Percentiles rank a stretch among this genome's conserved stretches.
Conservation (phyloP, 2,113 vertebrate species). For the Numida meleagris region DNA sequence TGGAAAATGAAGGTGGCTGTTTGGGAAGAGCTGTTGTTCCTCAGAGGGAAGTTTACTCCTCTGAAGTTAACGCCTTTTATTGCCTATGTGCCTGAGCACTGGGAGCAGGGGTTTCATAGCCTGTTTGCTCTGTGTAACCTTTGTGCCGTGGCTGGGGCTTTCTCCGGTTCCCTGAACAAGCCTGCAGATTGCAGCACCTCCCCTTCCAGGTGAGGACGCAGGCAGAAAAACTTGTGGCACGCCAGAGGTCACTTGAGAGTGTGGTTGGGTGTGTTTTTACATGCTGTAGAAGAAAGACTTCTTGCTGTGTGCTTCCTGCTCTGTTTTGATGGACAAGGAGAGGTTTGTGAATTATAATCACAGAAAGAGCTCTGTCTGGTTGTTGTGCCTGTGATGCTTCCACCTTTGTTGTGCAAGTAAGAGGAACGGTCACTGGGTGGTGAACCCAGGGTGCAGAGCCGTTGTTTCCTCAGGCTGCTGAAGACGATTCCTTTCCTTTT, state of each 20-base stretch:
- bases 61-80: background rate
- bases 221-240: background rate
- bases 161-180: background rate
- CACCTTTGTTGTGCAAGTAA: rapidly evolving
- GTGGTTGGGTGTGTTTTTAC: background rate
- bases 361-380: background rate
- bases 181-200: background rate
- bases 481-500: background rate
- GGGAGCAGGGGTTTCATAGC: slow-evolving; percentile 21
- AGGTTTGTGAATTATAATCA: background rate
- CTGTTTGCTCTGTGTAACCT: background rate
- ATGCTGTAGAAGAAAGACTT: background rate
- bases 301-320: background rate
- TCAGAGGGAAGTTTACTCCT: background rate
- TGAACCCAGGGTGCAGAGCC: background rate
- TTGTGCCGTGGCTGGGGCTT: background rate
- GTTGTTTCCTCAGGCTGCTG: background rate
- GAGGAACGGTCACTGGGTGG: background rate
- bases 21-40: slow-evolving; percentile 34
- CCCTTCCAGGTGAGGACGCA: background rate
- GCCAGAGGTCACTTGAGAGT: background rate
- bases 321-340: background rate
- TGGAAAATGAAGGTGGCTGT: background rate
- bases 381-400: background rate
- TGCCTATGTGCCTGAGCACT: slow-evolving; percentile 5